Evolutionary conservation across 2,888 invertebrate species (phyloP), one percentile per base, ranked within the genome.

Genomic region (Himalopsyche japonica): DNA sequence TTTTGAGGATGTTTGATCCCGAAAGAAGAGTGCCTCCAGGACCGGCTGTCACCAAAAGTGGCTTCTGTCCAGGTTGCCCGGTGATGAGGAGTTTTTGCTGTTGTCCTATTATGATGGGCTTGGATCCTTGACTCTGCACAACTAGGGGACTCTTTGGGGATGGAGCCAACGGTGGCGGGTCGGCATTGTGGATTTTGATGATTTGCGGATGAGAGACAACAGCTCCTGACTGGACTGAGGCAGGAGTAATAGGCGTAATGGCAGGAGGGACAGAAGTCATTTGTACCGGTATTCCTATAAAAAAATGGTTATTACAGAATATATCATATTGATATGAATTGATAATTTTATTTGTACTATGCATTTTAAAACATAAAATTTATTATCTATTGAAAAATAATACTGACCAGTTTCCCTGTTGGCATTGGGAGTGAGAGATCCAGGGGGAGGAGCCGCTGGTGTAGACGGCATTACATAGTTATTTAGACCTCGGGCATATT

Each of bases 41-140:
- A 10, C 87, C 89, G 0, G 92, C 90, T 32, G 92, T 88, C 32
- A 88, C 84, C 32, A 92, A 88, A 5, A 92, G 88, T 0, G 91
- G 91, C 86, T 92, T 92, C 57, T 91, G 91, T 0, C 91, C 92
- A 0, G 90, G 89, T 32, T 89, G 89, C 0, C 91, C 90, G 0
- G 92, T 89, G 57, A 92, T 89, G 24, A 92, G 86, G 5, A 92
- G 89, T 87, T 92, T 92, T 18, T 90, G 91, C 70, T 90, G 91
- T 64, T 91, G 91, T 0, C 90, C 86, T 47, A 87, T 90, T 83
- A 92, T 87, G 88, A 93, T 90, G 34, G 84, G 85, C 80, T 86
- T 86, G 34, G 81, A 78, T n/a, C 87, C 87, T 5, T 82, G 82
- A 4, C 83, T 57, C 43, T 86, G 86, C n/a, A 87, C 82, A 4